A percentile compares a stretch with the other conserved stretches of the same genome.
phyloP scores from a whole-genome alignment of 2,797 vertebrate species.

The Sebastiscus albofasciatus region DNA sequence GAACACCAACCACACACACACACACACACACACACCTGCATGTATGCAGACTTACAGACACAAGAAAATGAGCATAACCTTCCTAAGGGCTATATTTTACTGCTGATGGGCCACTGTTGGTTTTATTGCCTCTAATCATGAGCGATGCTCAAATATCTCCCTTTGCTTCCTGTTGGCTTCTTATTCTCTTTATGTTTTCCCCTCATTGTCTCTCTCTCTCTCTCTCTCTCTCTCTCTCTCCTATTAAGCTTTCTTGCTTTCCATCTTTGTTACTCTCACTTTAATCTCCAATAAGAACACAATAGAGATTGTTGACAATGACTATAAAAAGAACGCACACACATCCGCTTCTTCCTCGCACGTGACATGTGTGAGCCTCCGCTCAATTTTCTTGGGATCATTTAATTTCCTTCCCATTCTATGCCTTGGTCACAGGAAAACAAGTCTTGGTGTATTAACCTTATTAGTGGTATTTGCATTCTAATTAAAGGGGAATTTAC shows the following conservation, averaged over 20 bases:
- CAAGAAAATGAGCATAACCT: conserved; percentile 51
- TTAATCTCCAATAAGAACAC: conserved; percentile 39
- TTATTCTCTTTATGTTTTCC: conserved; percentile 34
- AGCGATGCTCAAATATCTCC: conserved; percentile 53
- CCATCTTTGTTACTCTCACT: conserved; percentile 23
- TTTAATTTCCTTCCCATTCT: conserved; percentile 55
- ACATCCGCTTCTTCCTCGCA: not conserved
- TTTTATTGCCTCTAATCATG: conserved; percentile 72
- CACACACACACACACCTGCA: not conserved
- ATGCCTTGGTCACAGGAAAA: conserved; percentile 57
- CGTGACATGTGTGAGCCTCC: conserved; percentile 37
- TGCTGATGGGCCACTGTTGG: conserved; percentile 54
- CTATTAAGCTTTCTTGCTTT: not conserved
- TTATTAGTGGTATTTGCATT: conserved; percentile 80
- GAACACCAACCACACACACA: not conserved
- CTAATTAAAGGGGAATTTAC: conserved; percentile 80
- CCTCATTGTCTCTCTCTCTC: not conserved
- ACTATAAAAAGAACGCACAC: conserved; percentile 2
- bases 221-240: not conserved
- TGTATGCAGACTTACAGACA: conserved; percentile 16
- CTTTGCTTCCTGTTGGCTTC: conserved; percentile 29
- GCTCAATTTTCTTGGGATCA: conserved; percentile 49
- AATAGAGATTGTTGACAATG: conserved; percentile 5
- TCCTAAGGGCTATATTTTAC: conserved; percentile 59
- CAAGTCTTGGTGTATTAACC: conserved; percentile 75